Percentiles rank a stretch among this genome's conserved stretches.
Conservation (phyloP, 1,140 invertebrate species). For the Ceratoteleas bidentatus region DNA sequence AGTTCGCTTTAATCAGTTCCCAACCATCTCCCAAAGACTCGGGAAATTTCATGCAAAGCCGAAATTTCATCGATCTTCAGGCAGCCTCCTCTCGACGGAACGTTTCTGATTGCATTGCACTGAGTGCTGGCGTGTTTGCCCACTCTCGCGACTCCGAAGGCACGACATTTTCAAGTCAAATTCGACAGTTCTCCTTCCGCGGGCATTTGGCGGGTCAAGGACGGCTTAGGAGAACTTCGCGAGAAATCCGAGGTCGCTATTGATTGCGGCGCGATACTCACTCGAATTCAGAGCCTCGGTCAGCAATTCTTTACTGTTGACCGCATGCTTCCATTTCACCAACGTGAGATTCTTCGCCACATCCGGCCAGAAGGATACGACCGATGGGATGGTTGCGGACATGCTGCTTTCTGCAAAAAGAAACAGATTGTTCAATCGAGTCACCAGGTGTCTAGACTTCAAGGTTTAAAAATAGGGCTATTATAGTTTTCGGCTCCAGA, state of each 20-base stretch:
- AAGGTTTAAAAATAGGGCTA: too few relatives aligned
- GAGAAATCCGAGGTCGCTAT: slow-evolving; percentile 62
- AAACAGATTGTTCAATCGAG: slow-evolving; percentile 8
- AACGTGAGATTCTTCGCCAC: slow-evolving; percentile 85
- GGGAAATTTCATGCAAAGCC: too few relatives aligned
- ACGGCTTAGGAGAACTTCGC: slow-evolving; percentile 52
- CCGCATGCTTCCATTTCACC: slow-evolving; percentile 91
- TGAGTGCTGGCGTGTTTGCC: background rate
- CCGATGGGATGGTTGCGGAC: slow-evolving; percentile 49
- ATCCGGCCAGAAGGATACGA: slow-evolving; percentile 74
- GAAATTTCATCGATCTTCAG: too few relatives aligned
- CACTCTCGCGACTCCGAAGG: background rate
- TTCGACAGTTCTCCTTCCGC: slow-evolving; percentile 20
- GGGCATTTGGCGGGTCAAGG: slow-evolving; percentile 62
- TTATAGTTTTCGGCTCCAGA: too few relatives aligned
- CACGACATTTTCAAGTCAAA: background rate
- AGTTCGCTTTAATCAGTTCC: background rate
- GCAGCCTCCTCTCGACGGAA: too few relatives aligned
- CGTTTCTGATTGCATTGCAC: too few relatives aligned
- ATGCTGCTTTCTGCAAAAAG: slow-evolving; percentile 68
- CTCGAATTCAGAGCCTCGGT: slow-evolving; percentile 82
- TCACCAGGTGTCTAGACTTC: background rate
- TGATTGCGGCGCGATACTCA: slow-evolving; percentile 72
- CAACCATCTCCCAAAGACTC: background rate
- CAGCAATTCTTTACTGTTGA: slow-evolving; percentile 86